Conservation (phyloP, 2,113 vertebrate species). For the Paraplagusia blochii region DNA sequence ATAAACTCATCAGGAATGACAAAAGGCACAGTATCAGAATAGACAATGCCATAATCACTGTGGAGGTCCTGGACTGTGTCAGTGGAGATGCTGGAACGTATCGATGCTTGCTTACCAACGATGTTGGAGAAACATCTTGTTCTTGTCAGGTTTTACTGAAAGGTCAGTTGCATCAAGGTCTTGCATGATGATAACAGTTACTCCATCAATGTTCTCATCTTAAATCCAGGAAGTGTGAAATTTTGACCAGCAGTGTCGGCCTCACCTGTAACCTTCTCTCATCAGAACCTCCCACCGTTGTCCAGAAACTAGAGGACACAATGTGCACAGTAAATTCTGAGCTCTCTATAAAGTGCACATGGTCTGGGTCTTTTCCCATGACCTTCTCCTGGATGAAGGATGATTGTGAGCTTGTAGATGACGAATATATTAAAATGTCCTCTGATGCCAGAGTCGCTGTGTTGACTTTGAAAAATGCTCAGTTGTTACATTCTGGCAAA, state of each 20-base stretch:
- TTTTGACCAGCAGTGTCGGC: neutral
- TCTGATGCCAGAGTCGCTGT: constrained; percentile 83
- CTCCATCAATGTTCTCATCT: neutral
- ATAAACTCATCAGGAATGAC: constrained; percentile 82
- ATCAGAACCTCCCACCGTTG: constrained; percentile 88
- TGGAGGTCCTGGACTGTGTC: constrained; percentile 86
- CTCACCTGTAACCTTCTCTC: constrained; percentile 58
- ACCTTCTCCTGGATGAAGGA: constrained; percentile 90
- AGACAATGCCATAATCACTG: constrained; percentile 78
- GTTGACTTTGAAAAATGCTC: constrained; percentile 85
- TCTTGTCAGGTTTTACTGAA: constrained; percentile 82
- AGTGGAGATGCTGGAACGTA: constrained; percentile 84
- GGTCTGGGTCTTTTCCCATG: constrained; percentile 91
- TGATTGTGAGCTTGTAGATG: constrained; percentile 86
- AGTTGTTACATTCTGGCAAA: constrained; percentile 86
- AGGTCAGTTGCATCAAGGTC: constrained; percentile 80
- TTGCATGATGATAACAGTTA: constrained; percentile 7
- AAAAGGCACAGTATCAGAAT: constrained; percentile 82
- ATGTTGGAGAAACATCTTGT: constrained; percentile 86
- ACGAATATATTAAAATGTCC: constrained; percentile 85
- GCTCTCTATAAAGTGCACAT: constrained; percentile 82
- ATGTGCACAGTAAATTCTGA: constrained; percentile 84
- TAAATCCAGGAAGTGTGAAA: neutral
- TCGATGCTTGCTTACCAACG: constrained; percentile 83
- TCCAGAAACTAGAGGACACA: constrained; percentile 86